Evolutionary conservation across 2,797 vertebrate genomes (phyloP), one percentile per base, ranked within the genome.

Genomic region (Sarcoramphus papa): DNA sequence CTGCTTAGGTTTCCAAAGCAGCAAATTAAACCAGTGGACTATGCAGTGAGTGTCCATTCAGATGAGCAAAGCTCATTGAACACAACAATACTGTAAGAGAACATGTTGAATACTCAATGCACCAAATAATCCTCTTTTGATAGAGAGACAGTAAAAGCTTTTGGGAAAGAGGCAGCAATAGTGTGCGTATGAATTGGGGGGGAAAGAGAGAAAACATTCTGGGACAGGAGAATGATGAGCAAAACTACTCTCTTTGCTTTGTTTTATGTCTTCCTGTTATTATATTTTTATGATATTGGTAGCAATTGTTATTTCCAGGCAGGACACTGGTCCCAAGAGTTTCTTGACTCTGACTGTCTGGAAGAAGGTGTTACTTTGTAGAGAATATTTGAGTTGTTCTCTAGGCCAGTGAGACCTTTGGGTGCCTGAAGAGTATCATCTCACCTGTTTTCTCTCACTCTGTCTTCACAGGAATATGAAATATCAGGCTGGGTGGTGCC

Each of bases 11-110:
- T 95, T 95, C 97, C 94, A 95, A 97, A 97, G 83, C 76, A 95
- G 90, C 88, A 81, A 92, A 96, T 97, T 96, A 95, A 97, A 96
- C 95, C 95, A 96, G 93, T 97, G 95, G 94, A 92, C 96, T 96
- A 97, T 96, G 96, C 91, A 96, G 75, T 74, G 85, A 96, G 93
- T 97, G 93, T 95, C 95, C 96, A 97, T 97, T 97, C 97, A 97
- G 88, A 96, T 96, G 97, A 96, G 96, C 96, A 97, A 89, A 95
- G 96, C 96, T 97, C 97, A 96, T 95, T 95, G 97, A 97, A 94
- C 94, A 97, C 82, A 85, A 90, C 89, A 91, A 97, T 88, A 54
- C 60, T 92, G 51, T 79, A 95, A 95, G 92, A 95, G 81, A 93
- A 92, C 93, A 73, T 64, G 93, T 90, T 97, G 96, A 96, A 97